Base-by-base conservation (phyloP, 2,797 vertebrate genomes). In the Tinamus major region DNA sequence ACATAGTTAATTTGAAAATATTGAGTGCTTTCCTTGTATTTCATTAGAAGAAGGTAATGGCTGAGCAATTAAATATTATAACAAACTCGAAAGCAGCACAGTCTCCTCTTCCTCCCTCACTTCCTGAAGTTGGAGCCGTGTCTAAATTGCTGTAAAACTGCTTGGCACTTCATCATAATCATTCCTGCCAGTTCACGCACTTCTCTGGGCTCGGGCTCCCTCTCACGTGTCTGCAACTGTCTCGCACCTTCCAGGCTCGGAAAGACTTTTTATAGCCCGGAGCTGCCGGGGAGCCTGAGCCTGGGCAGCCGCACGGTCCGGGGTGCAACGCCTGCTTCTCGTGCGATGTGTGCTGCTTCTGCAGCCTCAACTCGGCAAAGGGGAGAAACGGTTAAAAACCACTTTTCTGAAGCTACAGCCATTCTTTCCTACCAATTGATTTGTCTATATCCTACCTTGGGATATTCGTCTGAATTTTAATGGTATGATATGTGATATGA, bases 61-160 rank as follows among this genome's bases (percentile, higher is more conserved):
- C 26, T 89, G 76, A 65, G 76, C 63, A 72, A 85, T 78, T 85
- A 85, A 92, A 63, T 68, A 68, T 44, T 82, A 65, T 75, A 67
- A 69, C 62, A 62, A 55, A 59, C 78, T 87, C n/a, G 82, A 65
- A 85, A 87, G 55, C 74, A 87, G 55, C 74, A 71, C 10, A 51
- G 48, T 75, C 67, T 95, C 49, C 58, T 67, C 51, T 65, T 94
- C 42, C 48, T 14, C 20, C 33, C 87, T 92, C 71, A 46, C 93
- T 94, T 95, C 93, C 94, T 94, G 84, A 68, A 89, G 86, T 83
- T 31, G 18, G 79, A 94, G 84, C 20, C 23, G 33, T 78, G 41
- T 87, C 94, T 89, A 92, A 95, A 87, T 94, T 65, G 75, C 71
- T 78, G 80, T 39, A 35, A 90, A 89, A 46, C n/a, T 75, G 39